phyloP scores from a whole-genome alignment of 2,888 invertebrate species.

The Brachyptera putata region DNA sequence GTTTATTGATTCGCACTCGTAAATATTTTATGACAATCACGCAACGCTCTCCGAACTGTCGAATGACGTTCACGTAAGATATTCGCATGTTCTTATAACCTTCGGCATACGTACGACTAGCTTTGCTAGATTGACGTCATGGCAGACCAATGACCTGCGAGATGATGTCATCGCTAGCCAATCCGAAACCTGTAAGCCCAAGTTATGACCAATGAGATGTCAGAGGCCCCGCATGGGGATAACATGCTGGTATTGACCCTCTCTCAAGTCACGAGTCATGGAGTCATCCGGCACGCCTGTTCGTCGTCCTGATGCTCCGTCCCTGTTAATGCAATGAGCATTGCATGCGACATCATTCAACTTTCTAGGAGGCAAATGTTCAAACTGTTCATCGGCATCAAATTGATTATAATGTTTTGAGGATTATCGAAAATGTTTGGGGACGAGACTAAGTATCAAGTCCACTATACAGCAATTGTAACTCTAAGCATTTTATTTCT shows the following conservation, averaged over 20 bases:
- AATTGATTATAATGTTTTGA: too few species aligned
- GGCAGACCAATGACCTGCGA: constrained; percentile 18
- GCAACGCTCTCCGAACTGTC: background rate
- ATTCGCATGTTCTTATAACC: background rate
- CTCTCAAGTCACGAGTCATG: background rate
- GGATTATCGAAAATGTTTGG: too few species aligned
- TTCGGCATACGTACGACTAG: background rate
- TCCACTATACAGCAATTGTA: too few species aligned
- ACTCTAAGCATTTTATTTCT: too few species aligned
- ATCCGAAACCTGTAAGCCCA: background rate
- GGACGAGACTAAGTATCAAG: too few species aligned
- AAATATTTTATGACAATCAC: background rate
- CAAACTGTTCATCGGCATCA: too few species aligned
- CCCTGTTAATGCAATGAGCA: too few species aligned
- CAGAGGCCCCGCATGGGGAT: constrained; percentile 4
- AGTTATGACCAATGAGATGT: background rate
- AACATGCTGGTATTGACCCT: constrained; percentile 4
- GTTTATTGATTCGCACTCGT: background rate
- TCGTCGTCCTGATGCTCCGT: too few species aligned
- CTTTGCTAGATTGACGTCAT: constrained; percentile 24
- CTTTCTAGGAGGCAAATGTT: too few species aligned
- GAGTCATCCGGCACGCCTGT: too few species aligned
- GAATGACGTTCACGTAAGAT: too few species aligned
- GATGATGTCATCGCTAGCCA: constrained; percentile 24
- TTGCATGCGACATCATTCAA: too few species aligned